Evolutionary conservation across 2,113 vertebrate species (phyloP).

Genomic region (Suncus etruscus): DNA sequence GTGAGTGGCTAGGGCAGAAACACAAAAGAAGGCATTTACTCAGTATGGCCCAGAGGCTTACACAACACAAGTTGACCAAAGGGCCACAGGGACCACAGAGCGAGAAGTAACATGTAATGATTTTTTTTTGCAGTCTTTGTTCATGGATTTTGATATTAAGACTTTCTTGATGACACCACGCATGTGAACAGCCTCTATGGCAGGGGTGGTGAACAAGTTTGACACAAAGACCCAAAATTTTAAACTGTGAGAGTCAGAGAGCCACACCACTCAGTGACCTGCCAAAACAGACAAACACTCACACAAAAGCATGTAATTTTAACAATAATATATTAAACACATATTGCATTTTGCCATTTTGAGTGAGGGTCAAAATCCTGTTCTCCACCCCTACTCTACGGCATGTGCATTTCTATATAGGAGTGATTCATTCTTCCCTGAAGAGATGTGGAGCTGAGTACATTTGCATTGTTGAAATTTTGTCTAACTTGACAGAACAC

Average conservation of each 20-base stretch:
- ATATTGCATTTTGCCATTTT: no score
- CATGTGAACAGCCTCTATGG: neutral
- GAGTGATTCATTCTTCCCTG: neutral
- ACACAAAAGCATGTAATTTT: no score
- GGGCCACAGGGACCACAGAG: neutral
- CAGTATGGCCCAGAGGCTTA: neutral
- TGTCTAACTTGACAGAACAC: no score
- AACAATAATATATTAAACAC: no score
- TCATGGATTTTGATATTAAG: neutral
- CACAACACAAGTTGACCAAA: neutral
- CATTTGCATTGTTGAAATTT: neutral
- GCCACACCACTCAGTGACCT: no score
- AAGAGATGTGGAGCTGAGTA: neutral
- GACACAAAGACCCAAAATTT: no score
- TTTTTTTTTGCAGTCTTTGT: neutral
- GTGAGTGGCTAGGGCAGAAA: slow-evolving; percentile 54
- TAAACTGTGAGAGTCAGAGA: no score
- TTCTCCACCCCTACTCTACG: no score
- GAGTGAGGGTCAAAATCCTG: no score
- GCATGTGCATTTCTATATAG: neutral
- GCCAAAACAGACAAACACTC: no score
- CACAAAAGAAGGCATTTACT: slow-evolving; percentile 22
- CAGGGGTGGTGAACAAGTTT: no score
- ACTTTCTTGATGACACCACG: neutral
- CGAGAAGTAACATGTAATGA: neutral